These are phyloP conservation scores for Aldabrachelys gigantea DNA, from an alignment of 2,113 vertebrate genomes.

Conservation along the genomic window DNA sequence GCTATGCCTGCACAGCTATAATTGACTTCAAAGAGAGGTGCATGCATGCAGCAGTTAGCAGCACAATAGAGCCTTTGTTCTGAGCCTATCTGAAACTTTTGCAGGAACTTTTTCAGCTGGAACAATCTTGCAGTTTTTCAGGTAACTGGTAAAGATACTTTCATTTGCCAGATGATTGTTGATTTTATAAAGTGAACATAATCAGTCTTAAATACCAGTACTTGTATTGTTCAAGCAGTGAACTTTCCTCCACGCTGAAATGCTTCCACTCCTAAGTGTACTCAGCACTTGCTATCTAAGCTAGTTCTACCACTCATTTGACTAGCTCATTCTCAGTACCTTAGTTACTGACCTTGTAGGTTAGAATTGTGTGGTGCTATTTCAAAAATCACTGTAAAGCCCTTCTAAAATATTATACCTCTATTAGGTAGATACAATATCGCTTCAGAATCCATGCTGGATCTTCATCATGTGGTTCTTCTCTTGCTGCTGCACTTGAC, in stretches of 20 bases:
- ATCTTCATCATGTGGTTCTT: not conserved
- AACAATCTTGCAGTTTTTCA: not conserved
- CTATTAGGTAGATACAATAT: not conserved
- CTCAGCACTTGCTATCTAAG: not conserved
- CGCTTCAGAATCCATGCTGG: not conserved
- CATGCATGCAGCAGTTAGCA: not conserved
- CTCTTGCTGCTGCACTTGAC: not conserved
- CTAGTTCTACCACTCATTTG: not conserved
- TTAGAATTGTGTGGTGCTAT: not conserved
- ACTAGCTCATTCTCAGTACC: not conserved
- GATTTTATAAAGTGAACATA: not conserved
- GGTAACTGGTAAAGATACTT: not conserved
- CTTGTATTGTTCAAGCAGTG: not conserved
- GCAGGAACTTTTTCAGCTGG: not conserved
- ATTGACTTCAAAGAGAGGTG: constrained; percentile 38
- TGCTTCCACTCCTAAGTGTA: not conserved
- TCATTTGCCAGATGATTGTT: not conserved
- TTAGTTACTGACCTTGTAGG: not conserved
- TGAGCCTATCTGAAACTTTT: not conserved
- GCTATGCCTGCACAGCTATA: not conserved
- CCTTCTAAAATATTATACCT: not conserved
- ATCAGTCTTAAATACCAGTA: not conserved
- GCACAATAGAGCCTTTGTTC: not conserved
- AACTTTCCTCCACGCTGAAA: not conserved
- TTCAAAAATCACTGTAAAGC: not conserved